Evolutionary conservation across 2,797 vertebrate species (phyloP), one percentile per base, ranked within the genome.

Genomic region (Aplochiton taeniatus): DNA sequence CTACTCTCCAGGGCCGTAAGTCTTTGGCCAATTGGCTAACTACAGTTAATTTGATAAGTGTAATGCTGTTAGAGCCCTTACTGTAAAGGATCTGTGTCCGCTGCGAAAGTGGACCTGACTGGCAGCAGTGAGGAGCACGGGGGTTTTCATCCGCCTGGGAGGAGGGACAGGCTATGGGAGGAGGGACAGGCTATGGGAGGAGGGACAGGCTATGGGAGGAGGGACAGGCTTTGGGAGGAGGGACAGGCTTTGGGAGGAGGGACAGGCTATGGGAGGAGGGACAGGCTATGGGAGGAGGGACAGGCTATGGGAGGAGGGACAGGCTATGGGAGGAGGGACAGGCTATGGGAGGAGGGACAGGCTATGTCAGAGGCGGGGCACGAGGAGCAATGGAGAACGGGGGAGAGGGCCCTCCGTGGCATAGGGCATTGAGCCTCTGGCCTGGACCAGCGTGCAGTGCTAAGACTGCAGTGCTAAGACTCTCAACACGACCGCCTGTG

Each of bases 321-420:
- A n/a, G n/a, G n/a, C n/a, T n/a, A n/a, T 59, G n/a, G n/a, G n/a
- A n/a, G 19, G 43, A 68, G 9, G 46, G 18, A 19, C 65, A 13
- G 31, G 12, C 50, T 43, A 51, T 58, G 42, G 44, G 20, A 50
- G 47, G 18, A 46, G n/a, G 63, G 52, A 12, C 58, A 9, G 45
- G 3, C 14, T 41, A 10, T 52, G 14, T 8, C 1, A 41, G 13
- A 18, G 42, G 49, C 2, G 46, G 46, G 46, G 31, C 11, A 4
- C 64, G 6, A 45, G 31, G 65, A 45, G 66, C 18, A 31, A 68
- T 41, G 44, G 17, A 69, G 64, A 63, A 69, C 66, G 65, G 59
- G 42, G 8, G 51, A 50, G 11, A 65, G 63, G 17, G 57, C 66
- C 57, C 58, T 63, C 65, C 51, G 73, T 73, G 68, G 63, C 61